Percentiles rank a stretch among this genome's conserved stretches.
Evolutionary conservation across 2,113 vertebrate species (phyloP).

Genomic region (Triplophysa dalaica): DNA sequence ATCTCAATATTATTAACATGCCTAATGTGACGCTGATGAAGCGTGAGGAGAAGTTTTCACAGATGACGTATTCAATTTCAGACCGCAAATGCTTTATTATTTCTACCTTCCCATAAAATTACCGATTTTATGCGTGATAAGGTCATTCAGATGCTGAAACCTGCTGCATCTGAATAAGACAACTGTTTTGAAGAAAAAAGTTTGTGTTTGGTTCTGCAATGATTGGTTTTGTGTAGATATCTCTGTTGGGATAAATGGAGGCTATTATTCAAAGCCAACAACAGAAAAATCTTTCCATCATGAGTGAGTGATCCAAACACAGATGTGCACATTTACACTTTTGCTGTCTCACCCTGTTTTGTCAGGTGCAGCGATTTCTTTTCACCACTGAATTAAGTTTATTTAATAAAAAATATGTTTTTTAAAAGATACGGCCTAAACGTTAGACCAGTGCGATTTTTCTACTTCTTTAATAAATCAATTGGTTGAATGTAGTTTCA

Average conservation of each 20-base stretch:
- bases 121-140: slow-evolving; percentile 15
- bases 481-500: background rate
- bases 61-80: slow-evolving; percentile 57
- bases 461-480: slow-evolving; percentile 21
- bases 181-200: background rate
- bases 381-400: slow-evolving; percentile 38
- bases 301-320: slow-evolving; percentile 43
- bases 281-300: slow-evolving; percentile 45
- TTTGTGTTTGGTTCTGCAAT: slow-evolving; percentile 11
- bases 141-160: slow-evolving; percentile 29
- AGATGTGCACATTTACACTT: slow-evolving; percentile 36
- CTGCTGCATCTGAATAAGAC: slow-evolving; percentile 5
- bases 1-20: slow-evolving; percentile 56
- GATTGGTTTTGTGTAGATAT: slow-evolving; percentile 21
- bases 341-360: slow-evolving; percentile 62
- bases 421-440: background rate
- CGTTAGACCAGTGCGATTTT: slow-evolving; percentile 25
- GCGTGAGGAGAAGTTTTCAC: slow-evolving; percentile 42
- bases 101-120: slow-evolving; percentile 48
- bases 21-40: slow-evolving; percentile 58
- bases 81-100: slow-evolving; percentile 49
- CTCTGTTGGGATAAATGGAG: slow-evolving; percentile 51
- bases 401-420: background rate
- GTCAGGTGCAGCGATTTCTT: slow-evolving; percentile 69
- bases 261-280: slow-evolving; percentile 44